Base-by-base conservation (phyloP, 2,888 invertebrate genomes). In the Chymomyza amoena region DNA sequence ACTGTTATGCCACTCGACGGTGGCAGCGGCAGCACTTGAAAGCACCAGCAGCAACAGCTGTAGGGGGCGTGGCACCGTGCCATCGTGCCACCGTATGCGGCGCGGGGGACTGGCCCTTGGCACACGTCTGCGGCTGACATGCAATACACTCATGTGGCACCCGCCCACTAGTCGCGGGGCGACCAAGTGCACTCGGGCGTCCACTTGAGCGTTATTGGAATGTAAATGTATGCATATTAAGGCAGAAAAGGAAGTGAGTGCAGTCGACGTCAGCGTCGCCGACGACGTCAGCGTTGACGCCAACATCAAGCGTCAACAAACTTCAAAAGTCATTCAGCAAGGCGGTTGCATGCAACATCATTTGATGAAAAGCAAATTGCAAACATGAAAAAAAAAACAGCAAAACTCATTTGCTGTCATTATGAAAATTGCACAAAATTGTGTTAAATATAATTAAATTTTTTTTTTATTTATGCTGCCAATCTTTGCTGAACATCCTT, bases 171-270 rank as follows among this genome's bases (percentile, higher is more conserved):
- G 59, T 60, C 25, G 25, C 15, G 62, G 18, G 25, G 25, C 20
- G 65, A 69, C 82, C 77, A 77, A 89, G 87, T 80, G 87, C 85
- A 78, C 86, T 84, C 74, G 76, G 77, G 64, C 84, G 81, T 78
- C 84, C 88, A 86, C 89, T 89, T 80, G 74, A 87, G 81, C 88
- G 80, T 89, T 89, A 89, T 89, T 89, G 89, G 85, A 88, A 89
- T 89, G 89, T 81, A 89, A 89, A 89, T 89, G 89, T 85, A 87
- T 89, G 89, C 86, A 86, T 74, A 81, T 88, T 80, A 79, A 77
- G 72, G 75, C 73, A 73, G 64, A 69, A 66, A 62, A 28, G n/a
- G 60, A 66, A 64, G 69, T 69, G 64, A 32, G 20, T 56, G 50
- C 64, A 62, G 59, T 39, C 70, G 39, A 32, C 62, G 70, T 54